A percentile compares a stretch with the other conserved stretches of the same genome.
phyloP scores from a whole-genome alignment of 2,888 invertebrate species.

The Atherix ibis region DNA sequence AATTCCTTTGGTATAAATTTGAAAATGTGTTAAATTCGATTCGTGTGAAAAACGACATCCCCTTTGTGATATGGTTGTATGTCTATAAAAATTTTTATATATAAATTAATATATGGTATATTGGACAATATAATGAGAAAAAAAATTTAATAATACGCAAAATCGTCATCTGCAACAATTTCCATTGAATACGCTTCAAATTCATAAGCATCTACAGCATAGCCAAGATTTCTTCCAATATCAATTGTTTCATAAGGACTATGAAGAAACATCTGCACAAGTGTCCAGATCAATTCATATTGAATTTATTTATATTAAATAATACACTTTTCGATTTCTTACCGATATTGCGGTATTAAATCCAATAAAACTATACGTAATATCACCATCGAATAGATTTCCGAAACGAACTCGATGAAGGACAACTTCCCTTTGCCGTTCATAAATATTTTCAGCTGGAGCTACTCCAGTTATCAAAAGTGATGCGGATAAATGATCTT shows the following conservation, averaged over 20 bases:
- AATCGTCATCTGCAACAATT: conserved; percentile 22
- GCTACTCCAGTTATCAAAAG: conserved; percentile 20
- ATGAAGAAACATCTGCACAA: conserved; percentile 21
- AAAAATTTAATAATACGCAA: too few species aligned
- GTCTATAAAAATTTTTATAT: conserved; percentile 16
- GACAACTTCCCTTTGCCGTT: too few species aligned
- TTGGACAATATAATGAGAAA: too few species aligned
- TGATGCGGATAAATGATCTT: conserved; percentile 19
- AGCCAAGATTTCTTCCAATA: conserved; percentile 20
- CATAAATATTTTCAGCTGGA: conserved; percentile 11
- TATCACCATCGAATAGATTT: conserved; percentile 22
- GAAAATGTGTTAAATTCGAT: conserved; percentile 28
- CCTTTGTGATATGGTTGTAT: conserved; percentile 22
- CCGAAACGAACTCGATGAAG: conserved; percentile 13
- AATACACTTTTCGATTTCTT: too few species aligned
- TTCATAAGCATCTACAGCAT: conserved; percentile 17
- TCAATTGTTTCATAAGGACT: conserved; percentile 26
- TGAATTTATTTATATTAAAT: too few species aligned
- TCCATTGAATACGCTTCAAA: conserved; percentile 19
- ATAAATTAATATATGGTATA: too few species aligned
- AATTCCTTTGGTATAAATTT: conserved; percentile 25
- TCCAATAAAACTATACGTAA: conserved; percentile 21
- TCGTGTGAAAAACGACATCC: conserved; percentile 28
- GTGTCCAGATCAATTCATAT: too few species aligned
- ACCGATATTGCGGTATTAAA: conserved; percentile 20